Evolutionary conservation across 1,140 invertebrate genomes (phyloP).

Genomic region (Drosophila orosa): DNA sequence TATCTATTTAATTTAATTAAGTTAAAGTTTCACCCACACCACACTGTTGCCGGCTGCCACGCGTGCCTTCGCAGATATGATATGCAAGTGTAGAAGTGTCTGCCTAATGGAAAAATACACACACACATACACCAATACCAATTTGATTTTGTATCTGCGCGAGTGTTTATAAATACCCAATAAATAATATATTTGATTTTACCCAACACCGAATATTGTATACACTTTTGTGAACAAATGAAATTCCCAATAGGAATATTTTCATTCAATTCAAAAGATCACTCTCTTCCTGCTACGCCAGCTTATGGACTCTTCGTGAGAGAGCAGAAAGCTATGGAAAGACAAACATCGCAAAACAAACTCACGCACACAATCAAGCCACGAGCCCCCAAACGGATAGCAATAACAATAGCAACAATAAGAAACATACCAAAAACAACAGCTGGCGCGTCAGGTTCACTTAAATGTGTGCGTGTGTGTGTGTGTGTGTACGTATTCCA

Average conservation of each 20-base stretch:
- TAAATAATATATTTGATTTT: not conserved
- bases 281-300: not conserved
- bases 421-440: slow-evolving; percentile 30
- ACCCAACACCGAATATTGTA: not conserved
- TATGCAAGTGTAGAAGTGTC: not conserved
- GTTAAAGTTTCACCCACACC: not conserved
- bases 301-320: not conserved
- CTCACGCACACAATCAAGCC: slow-evolving; percentile 17
- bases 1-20: slow-evolving; percentile 6
- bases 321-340: slow-evolving; percentile 2
- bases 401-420: slow-evolving; percentile 19
- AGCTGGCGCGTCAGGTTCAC: slow-evolving; percentile 30
- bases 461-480: not conserved
- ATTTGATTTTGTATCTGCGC: not conserved
- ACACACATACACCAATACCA: slow-evolving; percentile 9
- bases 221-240: not conserved
- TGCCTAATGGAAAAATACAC: slow-evolving; percentile 24
- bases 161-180: slow-evolving; percentile 34
- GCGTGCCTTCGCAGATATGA: not conserved
- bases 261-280: not conserved
- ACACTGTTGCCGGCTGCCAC: slow-evolving; percentile 5
- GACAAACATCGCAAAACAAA: slow-evolving; percentile 35
- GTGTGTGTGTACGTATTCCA: not conserved
- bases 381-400: slow-evolving; percentile 40
- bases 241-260: not conserved